These are phyloP conservation scores for Mastomys natalensis DNA, from an alignment of 2,113 vertebrate genomes.

Conservation along the genomic window DNA sequence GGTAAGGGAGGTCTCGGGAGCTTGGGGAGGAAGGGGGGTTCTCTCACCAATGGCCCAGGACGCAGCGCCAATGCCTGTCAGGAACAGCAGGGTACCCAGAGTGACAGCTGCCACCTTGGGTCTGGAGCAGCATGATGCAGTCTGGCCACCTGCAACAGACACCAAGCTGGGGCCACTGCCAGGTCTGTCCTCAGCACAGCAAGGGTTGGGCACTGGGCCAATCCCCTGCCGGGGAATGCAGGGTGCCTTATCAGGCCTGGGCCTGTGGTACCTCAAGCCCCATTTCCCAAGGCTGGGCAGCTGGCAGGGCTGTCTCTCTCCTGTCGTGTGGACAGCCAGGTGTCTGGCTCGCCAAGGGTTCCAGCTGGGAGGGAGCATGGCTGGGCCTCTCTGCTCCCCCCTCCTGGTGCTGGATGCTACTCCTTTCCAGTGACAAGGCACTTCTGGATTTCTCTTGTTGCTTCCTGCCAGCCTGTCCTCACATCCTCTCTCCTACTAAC, in stretches of 20 bases:
- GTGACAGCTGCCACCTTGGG: slow-evolving; percentile 76
- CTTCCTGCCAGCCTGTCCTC: not conserved
- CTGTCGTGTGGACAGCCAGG: not conserved
- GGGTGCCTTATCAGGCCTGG: not conserved
- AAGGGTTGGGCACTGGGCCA: not conserved
- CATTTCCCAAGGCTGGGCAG: not conserved
- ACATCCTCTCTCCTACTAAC: not conserved
- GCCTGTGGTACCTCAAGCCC: not conserved
- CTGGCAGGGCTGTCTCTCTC: not conserved
- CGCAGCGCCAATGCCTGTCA: slow-evolving; percentile 75
- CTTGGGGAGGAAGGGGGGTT: not conserved
- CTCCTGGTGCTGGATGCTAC: not conserved
- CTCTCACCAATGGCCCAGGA: slow-evolving; percentile 84
- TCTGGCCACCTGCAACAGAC: slow-evolving; percentile 79
- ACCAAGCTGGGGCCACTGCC: slow-evolving; percentile 8
- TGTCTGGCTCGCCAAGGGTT: not conserved
- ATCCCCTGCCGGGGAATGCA: not conserved
- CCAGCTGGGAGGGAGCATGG: not conserved
- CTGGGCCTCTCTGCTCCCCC: not conserved
- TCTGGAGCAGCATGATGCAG: slow-evolving; percentile 69
- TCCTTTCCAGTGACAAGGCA: not conserved
- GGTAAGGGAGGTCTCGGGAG: not conserved
- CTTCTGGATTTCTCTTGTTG: not conserved
- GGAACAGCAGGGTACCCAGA: slow-evolving; percentile 72
- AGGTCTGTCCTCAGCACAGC: not conserved